These are phyloP conservation scores for Speoplatyrhinus poulsoni DNA, from an alignment of 2,113 vertebrate genomes.

Conservation along the genomic window DNA sequence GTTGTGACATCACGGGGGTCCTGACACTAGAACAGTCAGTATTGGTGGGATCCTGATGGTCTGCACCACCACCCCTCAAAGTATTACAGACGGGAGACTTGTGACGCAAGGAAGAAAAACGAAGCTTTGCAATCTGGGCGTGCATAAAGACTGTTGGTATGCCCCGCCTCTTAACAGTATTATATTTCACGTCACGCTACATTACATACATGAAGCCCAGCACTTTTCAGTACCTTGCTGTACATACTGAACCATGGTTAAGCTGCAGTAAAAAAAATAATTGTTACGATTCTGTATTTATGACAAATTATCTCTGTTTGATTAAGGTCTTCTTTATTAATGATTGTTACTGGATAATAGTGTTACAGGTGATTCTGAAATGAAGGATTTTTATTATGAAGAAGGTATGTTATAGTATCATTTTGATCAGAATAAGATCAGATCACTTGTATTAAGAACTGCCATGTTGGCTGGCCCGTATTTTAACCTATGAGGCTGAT, in stretches of 20 bases:
- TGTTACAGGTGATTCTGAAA: slow-evolving; percentile 12
- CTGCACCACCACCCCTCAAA: slow-evolving; percentile 9
- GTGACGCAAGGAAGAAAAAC: slow-evolving; percentile 6
- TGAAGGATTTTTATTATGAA: slow-evolving; percentile 19
- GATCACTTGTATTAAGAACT: too few relatives aligned
- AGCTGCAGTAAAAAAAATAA: slow-evolving; percentile 49
- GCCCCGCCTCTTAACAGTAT: slow-evolving; percentile 71
- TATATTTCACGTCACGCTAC: slow-evolving; percentile 61
- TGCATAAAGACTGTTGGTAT: slow-evolving; percentile 32
- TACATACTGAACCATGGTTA: slow-evolving; percentile 65
- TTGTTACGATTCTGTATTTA: slow-evolving; percentile 26
- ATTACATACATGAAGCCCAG: slow-evolving; percentile 59
- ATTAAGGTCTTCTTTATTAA: slow-evolving; percentile 22
- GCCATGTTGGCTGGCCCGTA: too few relatives aligned
- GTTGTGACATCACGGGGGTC: too few relatives aligned
- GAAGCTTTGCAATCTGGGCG: slow-evolving; percentile 27
- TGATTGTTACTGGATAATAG: slow-evolving; percentile 23
- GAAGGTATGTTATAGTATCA: not conserved
- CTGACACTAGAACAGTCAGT: not conserved
- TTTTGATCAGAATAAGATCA: not conserved
- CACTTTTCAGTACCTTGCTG: slow-evolving; percentile 70
- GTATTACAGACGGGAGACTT: slow-evolving; percentile 37
- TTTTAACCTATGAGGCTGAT: not conserved
- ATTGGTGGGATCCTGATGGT: not conserved
- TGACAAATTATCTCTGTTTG: slow-evolving; percentile 21